Percentiles rank a stretch among this genome's conserved stretches.
phyloP scores from a whole-genome alignment of 2,797 vertebrate genomes.

The Ciconia nigra region DNA sequence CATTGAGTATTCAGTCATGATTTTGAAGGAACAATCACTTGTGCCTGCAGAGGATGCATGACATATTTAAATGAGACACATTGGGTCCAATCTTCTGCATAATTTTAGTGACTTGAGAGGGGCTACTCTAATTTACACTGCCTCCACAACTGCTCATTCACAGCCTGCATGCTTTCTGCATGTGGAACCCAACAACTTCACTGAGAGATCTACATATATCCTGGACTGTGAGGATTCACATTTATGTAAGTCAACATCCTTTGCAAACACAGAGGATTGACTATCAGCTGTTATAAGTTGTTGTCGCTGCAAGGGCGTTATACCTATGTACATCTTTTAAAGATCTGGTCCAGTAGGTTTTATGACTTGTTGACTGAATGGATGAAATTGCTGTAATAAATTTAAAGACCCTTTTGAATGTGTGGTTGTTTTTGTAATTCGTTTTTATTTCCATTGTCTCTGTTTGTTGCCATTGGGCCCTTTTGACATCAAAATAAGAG shows the following conservation, averaged over 20 bases:
- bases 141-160: not conserved
- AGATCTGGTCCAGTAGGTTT: not conserved
- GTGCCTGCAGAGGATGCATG: not conserved
- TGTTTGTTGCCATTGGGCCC: not conserved
- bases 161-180: not conserved
- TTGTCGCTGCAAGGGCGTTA: not conserved
- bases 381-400: not conserved
- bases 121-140: not conserved
- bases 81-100: not conserved
- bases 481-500: slow-evolving; percentile 13
- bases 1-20: not conserved
- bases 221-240: not conserved
- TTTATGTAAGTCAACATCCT: not conserved
- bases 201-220: not conserved
- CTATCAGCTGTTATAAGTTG: not conserved
- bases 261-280: not conserved
- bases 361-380: not conserved
- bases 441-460: slow-evolving; percentile 16
- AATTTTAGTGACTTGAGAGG: not conserved
- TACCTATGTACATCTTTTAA: not conserved
- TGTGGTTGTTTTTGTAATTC: not conserved
- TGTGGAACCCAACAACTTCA: not conserved
- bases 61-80: not conserved
- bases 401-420: not conserved
- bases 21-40: not conserved